Evolutionary conservation across 1,140 invertebrate genomes (phyloP), one percentile per base, ranked within the genome.

Genomic region (Brachionus koreanus): DNA sequence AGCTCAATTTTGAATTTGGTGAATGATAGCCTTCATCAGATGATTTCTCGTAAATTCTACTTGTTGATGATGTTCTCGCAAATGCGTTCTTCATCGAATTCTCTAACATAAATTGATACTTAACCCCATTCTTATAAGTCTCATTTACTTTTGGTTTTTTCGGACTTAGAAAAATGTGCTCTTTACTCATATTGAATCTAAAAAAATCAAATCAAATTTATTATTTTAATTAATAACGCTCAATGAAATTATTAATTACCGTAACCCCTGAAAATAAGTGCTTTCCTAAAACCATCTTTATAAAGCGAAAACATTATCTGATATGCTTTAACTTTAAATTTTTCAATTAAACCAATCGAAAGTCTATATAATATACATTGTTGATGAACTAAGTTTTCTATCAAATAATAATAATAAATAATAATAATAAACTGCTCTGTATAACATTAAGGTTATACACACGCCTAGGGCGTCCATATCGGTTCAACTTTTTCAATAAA

Each of bases 101-200:
- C 19, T 57, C 49, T 0, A 57, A 9, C 49, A 57, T 19, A 57
- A 57, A 57, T 57, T 57, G 49, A 23, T 57, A 57, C 9, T 57
- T 57, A 7, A 57, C 19, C 19, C n/a, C 19, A 57, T 57, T 57
- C 19, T 19, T 57, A 19, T 19, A 0, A 3, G 19, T 52, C 16
- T 57, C 49, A 19, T 57, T 57, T 57, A 19, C 3, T 57, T 57
- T 57, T 19, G 9, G 16, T 9, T 57, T 4, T 7, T 57, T 57
- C 19, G 49, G 49, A 16, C 19, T 57, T 57, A 57, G 49, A 97
- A 97, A 77, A 94, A 93, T 82, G 91, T 90, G 88, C 92, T 92
- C 81, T 19, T 57, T 57, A 57, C n/a, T 23, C 49, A 57, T 57
- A 19, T 57, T 19, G 7, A 19, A 57, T 57, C 92, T 89, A 90